Base-by-base conservation (phyloP, 1,140 invertebrate genomes). In the Polyergus mexicanus region DNA sequence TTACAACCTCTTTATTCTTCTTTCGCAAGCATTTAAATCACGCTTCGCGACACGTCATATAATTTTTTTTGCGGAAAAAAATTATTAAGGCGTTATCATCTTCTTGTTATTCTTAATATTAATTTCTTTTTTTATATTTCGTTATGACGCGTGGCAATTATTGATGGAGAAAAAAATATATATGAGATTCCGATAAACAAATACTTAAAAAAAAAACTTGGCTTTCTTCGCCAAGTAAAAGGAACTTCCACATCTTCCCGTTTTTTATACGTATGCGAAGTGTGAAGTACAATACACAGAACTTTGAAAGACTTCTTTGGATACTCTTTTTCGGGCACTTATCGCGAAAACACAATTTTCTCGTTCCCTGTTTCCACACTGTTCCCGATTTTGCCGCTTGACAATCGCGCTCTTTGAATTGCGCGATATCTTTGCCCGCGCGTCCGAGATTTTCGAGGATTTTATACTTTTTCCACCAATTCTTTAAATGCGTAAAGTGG, bases 381-480 rank as follows among this genome's bases (percentile, higher is more conserved):
- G 41, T 32, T 7, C 32, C 47, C 32, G 19, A 60, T 63, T 63
- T 83, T 88, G 54, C 13, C 41, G 6, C 22, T 60, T 35, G 32
- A 51, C 41, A 25, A 10, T 35, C 10, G 47, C 35, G 51, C 38
- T 83, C 71, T 86, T 89, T 92, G 89, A 92, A 90, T 92, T 91
- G 63, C 84, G 90, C 86, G 90, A 80, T 78, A 83, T 88, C 87
- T 90, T 90, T 69, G 78, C 62, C 44, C 25, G n/a, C 25, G n/a
- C 16, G 68, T 60, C 35, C 25, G 84, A 88, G 88, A 92, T 92
- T 93, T 92, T 84, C 84, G 84, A 85, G 90, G 89, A 91, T 92
- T 90, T 93, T 44, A 38, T 47, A 28, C 28, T 84, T 84, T 19
- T 28, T 54, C n/a, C 71, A 58, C 51, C 56, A 4, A 38, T 3